These are phyloP conservation scores for Ataeniobius toweri DNA, from an alignment of 2,797 vertebrate species.

Conservation along the genomic window DNA sequence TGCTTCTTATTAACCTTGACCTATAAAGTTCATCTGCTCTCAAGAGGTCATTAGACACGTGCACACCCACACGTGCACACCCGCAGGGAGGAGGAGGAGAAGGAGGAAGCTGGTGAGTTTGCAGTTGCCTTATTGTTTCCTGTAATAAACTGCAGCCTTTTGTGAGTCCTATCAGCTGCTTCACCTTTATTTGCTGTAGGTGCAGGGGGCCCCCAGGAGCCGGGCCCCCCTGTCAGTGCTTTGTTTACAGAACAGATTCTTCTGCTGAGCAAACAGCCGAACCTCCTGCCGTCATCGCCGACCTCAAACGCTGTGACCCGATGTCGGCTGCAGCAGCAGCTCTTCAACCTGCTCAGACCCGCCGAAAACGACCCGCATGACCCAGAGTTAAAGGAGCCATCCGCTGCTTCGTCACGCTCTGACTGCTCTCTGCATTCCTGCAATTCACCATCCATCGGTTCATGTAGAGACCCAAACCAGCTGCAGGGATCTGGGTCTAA, in stretches of 20 bases:
- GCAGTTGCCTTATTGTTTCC: conserved; percentile 55
- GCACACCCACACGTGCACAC: conserved; percentile 13
- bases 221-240: conserved; percentile 38
- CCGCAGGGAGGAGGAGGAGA: conserved; percentile 2
- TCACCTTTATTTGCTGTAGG: conserved; percentile 61
- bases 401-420: conserved; percentile 1
- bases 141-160: conserved; percentile 55
- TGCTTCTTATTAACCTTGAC: conserved; percentile 41
- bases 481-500: background rate
- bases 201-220: conserved; percentile 12
- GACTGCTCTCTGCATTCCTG: conserved; percentile 24
- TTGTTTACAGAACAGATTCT: conserved; percentile 76
- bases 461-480: background rate
- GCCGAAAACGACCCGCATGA: background rate
- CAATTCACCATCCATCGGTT: background rate
- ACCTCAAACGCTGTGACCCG: background rate
- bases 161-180: conserved; percentile 56
- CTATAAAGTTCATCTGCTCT: background rate
- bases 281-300: conserved; percentile 16
- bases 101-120: conserved; percentile 37
- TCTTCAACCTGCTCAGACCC: background rate
- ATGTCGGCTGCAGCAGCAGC: background rate
- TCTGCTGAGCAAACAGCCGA: conserved; percentile 62
- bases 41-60: background rate
- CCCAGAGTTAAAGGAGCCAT: background rate